Percentiles rank a stretch among this genome's conserved stretches.
phyloP scores from a whole-genome alignment of 2,797 vertebrate genomes.

The Malurus leucopterus region DNA sequence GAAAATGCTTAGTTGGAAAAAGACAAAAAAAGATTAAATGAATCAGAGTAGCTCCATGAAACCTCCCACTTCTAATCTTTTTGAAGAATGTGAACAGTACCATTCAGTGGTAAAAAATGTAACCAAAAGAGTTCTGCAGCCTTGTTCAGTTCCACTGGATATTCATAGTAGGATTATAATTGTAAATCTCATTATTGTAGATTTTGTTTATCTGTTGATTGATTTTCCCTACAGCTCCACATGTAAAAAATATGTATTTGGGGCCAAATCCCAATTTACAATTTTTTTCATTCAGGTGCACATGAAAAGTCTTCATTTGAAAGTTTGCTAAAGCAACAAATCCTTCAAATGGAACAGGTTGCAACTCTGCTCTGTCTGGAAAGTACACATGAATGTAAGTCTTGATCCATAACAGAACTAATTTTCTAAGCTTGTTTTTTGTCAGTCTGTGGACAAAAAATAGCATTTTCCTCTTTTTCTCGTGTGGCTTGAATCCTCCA shows the following conservation, averaged over 20 bases:
- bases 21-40: constrained; percentile 7
- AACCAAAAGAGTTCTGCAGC: background rate
- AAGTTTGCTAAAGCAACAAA: constrained; percentile 3
- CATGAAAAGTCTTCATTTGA: background rate
- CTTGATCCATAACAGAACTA: background rate
- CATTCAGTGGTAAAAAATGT: background rate
- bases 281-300: background rate
- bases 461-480: background rate
- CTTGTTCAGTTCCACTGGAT: background rate
- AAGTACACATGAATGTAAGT: background rate
- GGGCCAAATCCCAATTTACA: background rate
- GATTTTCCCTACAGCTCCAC: background rate
- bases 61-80: constrained; percentile 6
- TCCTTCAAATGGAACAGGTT: background rate
- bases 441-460: background rate
- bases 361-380: background rate
- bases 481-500: background rate
- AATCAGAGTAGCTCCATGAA: background rate
- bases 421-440: background rate
- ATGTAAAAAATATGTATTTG: background rate
- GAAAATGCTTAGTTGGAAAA: constrained; percentile 44
- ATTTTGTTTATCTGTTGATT: background rate
- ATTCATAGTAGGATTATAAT: background rate
- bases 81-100: background rate
- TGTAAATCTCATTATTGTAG: background rate